These are phyloP conservation scores for Danionella dracula DNA, from an alignment of 2,797 vertebrate genomes.

Conservation along the genomic window DNA sequence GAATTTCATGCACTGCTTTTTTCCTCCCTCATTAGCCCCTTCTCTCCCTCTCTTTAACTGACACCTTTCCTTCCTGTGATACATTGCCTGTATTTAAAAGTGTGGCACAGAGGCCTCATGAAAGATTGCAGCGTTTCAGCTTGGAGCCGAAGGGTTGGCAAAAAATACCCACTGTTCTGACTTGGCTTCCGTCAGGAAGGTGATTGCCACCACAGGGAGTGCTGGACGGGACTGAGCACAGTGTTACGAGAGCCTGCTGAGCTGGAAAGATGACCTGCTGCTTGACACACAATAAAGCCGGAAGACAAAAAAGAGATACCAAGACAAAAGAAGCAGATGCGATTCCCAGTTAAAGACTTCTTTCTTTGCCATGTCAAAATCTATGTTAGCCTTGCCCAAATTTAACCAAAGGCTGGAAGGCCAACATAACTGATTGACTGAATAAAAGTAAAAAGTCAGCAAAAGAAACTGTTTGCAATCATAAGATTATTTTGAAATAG, in stretches of 20 bases:
- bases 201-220: constrained; percentile 50
- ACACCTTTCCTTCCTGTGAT: constrained; percentile 62
- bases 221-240: constrained; percentile 23
- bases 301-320: constrained; percentile 8
- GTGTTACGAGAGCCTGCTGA: constrained; percentile 22
- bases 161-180: constrained; percentile 64
- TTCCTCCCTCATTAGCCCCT: constrained; percentile 35
- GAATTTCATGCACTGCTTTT: constrained; percentile 11
- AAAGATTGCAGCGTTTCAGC: constrained; percentile 65
- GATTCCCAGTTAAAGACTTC: background rate
- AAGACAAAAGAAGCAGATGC: constrained; percentile 1
- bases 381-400: constrained; percentile 31
- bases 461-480: background rate
- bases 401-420: constrained; percentile 26
- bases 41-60: constrained; percentile 50
- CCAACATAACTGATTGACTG: constrained; percentile 1
- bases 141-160: constrained; percentile 58
- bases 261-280: constrained; percentile 50
- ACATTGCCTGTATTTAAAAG: constrained; percentile 74
- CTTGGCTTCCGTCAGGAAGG: constrained; percentile 52
- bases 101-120: constrained; percentile 68
- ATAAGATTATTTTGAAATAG: too few species aligned
- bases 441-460: background rate
- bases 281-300: constrained; percentile 39
- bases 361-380: constrained; percentile 35